These are phyloP conservation scores for Apodemus speciosus DNA, from an alignment of 2,113 vertebrate genomes.

Conservation along the genomic window DNA sequence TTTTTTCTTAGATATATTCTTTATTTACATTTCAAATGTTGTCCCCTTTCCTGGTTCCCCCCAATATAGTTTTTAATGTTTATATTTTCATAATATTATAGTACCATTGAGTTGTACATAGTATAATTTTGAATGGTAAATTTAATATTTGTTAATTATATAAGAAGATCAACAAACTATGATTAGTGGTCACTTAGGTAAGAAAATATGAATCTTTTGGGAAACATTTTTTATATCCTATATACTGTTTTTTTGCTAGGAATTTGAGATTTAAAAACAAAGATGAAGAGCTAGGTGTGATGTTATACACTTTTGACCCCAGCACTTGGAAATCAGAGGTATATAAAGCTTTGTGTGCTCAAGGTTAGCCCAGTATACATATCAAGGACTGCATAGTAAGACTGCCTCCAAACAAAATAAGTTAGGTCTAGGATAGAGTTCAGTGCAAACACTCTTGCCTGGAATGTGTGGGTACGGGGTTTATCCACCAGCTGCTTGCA, in stretches of 20 bases:
- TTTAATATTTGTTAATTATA: slow-evolving; percentile 34
- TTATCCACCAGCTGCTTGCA: too few relatives aligned
- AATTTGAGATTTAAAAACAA: slow-evolving; percentile 29
- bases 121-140: slow-evolving; percentile 37
- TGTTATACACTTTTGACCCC: neutral
- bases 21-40: too few relatives aligned
- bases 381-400: neutral
- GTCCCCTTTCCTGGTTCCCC: too few relatives aligned
- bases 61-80: slow-evolving; percentile 33
- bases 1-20: neutral
- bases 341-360: neutral
- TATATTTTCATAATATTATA: slow-evolving; percentile 33
- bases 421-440: neutral
- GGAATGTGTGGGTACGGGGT: neutral
- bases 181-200: slow-evolving; percentile 10
- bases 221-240: neutral
- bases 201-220: slow-evolving; percentile 40
- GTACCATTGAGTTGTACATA: neutral
- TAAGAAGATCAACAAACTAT: slow-evolving; percentile 35
- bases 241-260: neutral
- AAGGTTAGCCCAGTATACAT: neutral
- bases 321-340: neutral
- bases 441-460: neutral
- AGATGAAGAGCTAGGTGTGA: neutral
- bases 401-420: neutral